Conservation (phyloP, 2,113 vertebrate genomes). For the Pandion haliaetus region DNA sequence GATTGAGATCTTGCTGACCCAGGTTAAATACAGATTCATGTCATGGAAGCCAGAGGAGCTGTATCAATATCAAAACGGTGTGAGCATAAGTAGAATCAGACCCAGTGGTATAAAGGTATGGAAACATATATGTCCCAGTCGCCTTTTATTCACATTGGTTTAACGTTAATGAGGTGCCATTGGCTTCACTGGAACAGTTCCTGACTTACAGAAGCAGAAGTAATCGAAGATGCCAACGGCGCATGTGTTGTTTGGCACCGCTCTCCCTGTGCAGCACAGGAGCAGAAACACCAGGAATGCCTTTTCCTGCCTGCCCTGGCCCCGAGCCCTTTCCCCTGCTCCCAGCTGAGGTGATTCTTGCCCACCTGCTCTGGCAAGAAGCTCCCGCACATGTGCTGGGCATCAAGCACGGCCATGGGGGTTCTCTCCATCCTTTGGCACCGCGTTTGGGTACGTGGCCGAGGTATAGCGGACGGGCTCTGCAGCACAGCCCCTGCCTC, state of each 20-base stretch:
- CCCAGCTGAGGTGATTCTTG: neutral
- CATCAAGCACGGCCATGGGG: neutral
- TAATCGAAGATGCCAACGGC: neutral
- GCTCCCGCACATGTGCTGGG: neutral
- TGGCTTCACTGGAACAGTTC: neutral
- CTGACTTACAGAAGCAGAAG: neutral
- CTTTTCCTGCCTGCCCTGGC: neutral
- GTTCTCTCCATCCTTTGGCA: neutral
- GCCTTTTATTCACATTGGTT: constrained; percentile 21
- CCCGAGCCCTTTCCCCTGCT: neutral
- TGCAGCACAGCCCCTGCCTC: rapidly evolving
- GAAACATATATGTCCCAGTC: neutral
- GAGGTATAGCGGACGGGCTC: rapidly evolving
- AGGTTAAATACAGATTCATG: constrained; percentile 4
- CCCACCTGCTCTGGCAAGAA: neutral
- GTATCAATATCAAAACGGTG: neutral
- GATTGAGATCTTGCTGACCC: constrained; percentile 14
- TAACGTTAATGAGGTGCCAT: constrained; percentile 9
- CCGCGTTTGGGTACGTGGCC: rapidly evolving
- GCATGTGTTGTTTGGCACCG: neutral
- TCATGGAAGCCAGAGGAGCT: constrained; percentile 5
- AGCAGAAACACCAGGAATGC: neutral
- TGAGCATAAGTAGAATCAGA: constrained; percentile 14
- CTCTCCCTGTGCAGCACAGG: neutral
- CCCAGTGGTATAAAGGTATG: neutral